A percentile compares a stretch with the other conserved stretches of the same genome.
phyloP scores from a whole-genome alignment of 2,797 vertebrate species.

The Clarias pachynema region DNA sequence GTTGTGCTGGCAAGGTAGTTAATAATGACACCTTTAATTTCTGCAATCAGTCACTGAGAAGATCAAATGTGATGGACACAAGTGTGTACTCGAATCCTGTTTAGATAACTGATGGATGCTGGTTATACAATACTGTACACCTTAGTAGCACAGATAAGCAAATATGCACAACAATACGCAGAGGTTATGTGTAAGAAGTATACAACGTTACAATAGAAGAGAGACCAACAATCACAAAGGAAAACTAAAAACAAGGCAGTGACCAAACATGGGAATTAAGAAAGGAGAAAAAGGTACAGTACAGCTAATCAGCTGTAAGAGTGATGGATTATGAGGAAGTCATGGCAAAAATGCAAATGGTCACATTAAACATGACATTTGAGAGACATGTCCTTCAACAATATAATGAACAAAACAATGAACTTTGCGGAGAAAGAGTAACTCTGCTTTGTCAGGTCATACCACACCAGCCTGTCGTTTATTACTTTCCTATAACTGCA shows the following conservation, averaged over 20 bases:
- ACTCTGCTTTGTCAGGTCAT: not conserved
- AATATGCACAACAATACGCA: not conserved
- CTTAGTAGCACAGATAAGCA: not conserved
- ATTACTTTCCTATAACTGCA: not conserved
- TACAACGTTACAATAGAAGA: not conserved
- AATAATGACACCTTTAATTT: not conserved
- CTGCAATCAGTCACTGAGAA: not conserved
- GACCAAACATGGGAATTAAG: not conserved
- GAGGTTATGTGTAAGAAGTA: not conserved
- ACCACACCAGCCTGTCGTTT: not conserved
- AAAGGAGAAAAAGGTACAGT: not conserved
- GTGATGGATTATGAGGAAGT: not conserved
- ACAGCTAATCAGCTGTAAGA: not conserved
- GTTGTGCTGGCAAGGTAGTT: not conserved
- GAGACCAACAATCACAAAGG: not conserved
- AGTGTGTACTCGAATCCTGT: too few relatives aligned
- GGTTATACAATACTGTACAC: too few relatives aligned
- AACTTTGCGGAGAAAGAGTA: not conserved
- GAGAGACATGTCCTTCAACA: too few relatives aligned
- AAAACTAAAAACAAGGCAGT: not conserved
- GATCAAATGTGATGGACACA: too few relatives aligned
- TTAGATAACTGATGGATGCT: too few relatives aligned
- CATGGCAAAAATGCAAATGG: too few relatives aligned
- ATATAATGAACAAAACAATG: not conserved
- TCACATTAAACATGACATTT: too few relatives aligned